Conservation (phyloP, 2,888 invertebrate genomes). For the Dendrolimus houi region DNA sequence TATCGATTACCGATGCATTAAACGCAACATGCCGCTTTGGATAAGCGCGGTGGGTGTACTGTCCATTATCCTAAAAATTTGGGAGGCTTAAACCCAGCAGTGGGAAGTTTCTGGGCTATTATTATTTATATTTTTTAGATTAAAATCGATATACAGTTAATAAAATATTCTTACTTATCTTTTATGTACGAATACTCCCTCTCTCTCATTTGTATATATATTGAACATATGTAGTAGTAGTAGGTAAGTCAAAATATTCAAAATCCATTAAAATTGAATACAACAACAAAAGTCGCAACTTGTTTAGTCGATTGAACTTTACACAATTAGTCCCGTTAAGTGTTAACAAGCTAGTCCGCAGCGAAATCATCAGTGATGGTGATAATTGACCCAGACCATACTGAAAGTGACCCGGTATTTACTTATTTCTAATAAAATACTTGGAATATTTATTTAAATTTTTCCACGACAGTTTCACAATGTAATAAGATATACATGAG, state of each 20-base stretch:
- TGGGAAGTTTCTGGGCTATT: no score
- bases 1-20: no score
- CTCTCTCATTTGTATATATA: background rate
- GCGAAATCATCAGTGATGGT: slow-evolving; percentile 21
- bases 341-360: slow-evolving; percentile 20
- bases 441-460: background rate
- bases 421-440: background rate
- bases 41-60: no score
- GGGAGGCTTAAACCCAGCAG: no score
- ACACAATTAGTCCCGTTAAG: slow-evolving; percentile 25
- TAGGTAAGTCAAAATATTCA: background rate
- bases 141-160: no score
- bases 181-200: no score
- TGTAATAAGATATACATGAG: no score
- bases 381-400: slow-evolving; percentile 39
- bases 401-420: slow-evolving; percentile 22
- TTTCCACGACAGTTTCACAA: background rate
- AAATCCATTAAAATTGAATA: background rate
- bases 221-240: background rate
- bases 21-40: no score
- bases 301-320: slow-evolving; percentile 7
- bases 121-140: no score
- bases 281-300: slow-evolving; percentile 6
- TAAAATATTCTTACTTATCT: no score
- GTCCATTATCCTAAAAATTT: no score